Evolutionary conservation across 1,140 invertebrate genomes (phyloP).

Genomic region (Daktulosphaira vitifoliae): DNA sequence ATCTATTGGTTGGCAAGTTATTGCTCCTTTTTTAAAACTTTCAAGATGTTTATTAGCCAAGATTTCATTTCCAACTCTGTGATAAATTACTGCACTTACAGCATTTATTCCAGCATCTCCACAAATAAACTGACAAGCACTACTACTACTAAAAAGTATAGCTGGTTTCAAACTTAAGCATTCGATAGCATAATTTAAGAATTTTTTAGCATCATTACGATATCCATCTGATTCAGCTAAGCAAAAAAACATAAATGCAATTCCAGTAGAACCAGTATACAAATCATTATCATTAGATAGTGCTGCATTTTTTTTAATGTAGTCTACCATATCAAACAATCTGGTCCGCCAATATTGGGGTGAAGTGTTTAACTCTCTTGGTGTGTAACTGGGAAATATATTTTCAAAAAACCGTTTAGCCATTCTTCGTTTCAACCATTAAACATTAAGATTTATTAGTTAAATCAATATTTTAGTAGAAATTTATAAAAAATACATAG

Average conservation of each 20-base stretch:
- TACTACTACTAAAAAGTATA: neutral
- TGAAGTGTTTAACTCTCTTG: neutral
- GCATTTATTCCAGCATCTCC: conserved; percentile 12
- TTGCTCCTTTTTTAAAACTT: conserved; percentile 5
- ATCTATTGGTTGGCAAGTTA: conserved; percentile 41
- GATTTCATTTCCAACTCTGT: neutral
- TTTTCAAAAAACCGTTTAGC: conserved; percentile 1
- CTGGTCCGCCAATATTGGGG: neutral
- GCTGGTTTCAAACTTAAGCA: neutral
- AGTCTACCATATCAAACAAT: neutral
- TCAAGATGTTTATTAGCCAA: neutral
- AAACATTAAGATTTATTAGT: no score
- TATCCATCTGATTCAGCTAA: conserved; percentile 44
- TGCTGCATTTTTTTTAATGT: neutral
- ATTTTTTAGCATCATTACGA: neutral
- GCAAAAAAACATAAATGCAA: conserved; percentile 51
- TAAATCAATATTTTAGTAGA: no score
- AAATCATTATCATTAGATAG: conserved; percentile 46
- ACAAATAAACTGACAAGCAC: neutral
- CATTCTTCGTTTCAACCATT: no score
- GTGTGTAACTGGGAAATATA: neutral
- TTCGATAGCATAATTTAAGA: neutral
- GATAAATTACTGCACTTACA: neutral
- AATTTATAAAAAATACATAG: no score
- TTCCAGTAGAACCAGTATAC: conserved; percentile 49